These are phyloP conservation scores for Acanthiza pusilla DNA, from an alignment of 2,797 vertebrate species.

Conservation along the genomic window DNA sequence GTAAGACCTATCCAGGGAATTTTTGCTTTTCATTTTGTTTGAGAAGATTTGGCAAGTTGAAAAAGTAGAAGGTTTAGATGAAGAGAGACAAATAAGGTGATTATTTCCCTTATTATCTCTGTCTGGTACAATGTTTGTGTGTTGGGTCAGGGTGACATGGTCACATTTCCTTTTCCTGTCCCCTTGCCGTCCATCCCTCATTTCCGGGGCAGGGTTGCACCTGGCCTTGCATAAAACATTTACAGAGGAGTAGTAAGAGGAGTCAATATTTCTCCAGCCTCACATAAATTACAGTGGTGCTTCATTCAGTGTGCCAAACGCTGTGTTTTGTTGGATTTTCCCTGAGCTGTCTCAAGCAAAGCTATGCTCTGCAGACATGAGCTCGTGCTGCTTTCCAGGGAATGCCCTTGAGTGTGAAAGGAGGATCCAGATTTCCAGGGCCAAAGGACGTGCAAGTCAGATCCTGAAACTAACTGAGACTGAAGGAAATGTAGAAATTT, in stretches of 20 bases:
- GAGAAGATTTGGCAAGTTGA: not conserved
- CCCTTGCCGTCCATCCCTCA: not conserved
- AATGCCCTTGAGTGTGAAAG: fast-evolving
- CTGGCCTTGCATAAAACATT: not conserved
- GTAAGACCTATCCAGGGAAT: not conserved
- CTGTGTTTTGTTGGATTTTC: not conserved
- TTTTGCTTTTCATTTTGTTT: not conserved
- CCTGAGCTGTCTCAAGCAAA: not conserved
- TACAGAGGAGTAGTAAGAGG: not conserved
- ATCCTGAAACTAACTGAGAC: not conserved
- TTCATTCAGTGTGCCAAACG: not conserved
- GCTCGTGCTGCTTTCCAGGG: not conserved
- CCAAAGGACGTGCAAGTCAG: not conserved
- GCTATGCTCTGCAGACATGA: not conserved
- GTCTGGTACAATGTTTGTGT: not conserved
- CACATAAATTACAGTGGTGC: not conserved
- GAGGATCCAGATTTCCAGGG: not conserved
- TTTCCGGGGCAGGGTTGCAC: not conserved
- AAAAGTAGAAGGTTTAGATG: not conserved
- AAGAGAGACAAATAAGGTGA: not conserved
- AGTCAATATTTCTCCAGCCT: not conserved
- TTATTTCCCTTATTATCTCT: not conserved
- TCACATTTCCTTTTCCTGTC: not conserved
- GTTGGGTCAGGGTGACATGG: not conserved
- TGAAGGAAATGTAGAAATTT: not conserved